Base-by-base conservation (phyloP, 2,797 vertebrate species). In the Brachyalestes nurse region DNA sequence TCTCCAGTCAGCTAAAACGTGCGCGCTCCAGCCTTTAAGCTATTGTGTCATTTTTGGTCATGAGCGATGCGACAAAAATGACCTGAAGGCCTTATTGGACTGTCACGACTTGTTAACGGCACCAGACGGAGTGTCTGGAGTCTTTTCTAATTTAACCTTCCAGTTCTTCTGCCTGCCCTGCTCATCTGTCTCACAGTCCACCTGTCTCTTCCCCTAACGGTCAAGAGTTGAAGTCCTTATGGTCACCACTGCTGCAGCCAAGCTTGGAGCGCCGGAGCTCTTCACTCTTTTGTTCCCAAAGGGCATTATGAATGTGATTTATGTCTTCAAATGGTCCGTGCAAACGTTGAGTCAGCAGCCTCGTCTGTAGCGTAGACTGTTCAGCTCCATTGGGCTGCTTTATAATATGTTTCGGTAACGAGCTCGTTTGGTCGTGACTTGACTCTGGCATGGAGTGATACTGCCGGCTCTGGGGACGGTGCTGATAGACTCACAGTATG, bases 81-180 rank as follows among this genome's bases (percentile, higher is more conserved):
- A 82, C 61, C 72, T 47, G 80, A 28, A 62, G 66, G 28, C 58
- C 38, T 76, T 72, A 77, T 77, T 73, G 38, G 47, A 19, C 65
- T 55, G 72, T 75, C 81, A 72, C 2, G 45, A 23, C 51, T 53
- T 71, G 77, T 55, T 75, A 67, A 10, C 77, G 61, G 71, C 62
- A 38, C 13, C 61, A 76, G 75, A 73, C 42, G 14, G 61, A 19
- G 28, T 4, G 40, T 78, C 61, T 72, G 53, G 49, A 58, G 67
- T 66, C 49, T n/a, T 55, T 60, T 69, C 57, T 73, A 38, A 34
- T 66, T 77, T 64, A 72, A 51, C 23, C 8, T 4, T 53, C 38
- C 60, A 72, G 40, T 45, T 25, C 25, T 51, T 42, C 7, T 9
- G 65, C 69, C 60, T 67, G 25, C 28, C 12, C 16, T 25, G n/a